Evolutionary conservation across 2,888 invertebrate species (phyloP), one percentile per base, ranked within the genome.

Genomic region (Pyrrhia umbra): DNA sequence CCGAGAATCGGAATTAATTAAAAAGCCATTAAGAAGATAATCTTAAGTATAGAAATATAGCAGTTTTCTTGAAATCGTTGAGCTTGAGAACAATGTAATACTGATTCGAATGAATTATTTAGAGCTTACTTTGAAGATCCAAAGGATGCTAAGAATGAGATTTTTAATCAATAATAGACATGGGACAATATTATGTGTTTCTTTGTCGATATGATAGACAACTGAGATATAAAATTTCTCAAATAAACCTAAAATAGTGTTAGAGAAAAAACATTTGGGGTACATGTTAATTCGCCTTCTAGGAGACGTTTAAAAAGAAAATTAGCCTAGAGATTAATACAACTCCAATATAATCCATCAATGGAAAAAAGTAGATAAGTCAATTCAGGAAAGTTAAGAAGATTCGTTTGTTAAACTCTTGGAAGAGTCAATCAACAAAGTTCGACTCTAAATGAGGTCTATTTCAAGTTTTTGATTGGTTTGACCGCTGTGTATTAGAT

Each of bases 381-480:
- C 25, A 72, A 72, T 42, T 40, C 15, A 46, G 15, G 16, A 52
- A 72, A 56, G 55, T 55, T 70, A 23, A 43, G 42, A 46, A 49
- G 68, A 57, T 61, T 64, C 60, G 59, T 62, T 52, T 46, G 46
- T 52, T 59, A 51, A 67, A 70, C 40, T 69, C 50, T 56, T 52
- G 39, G 49, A 75, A 46, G 61, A 50, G 23, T 49, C 61, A 52
- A 73, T 75, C 61, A 50, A 59, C 55, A 63, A 54, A 42, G 50
- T 68, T 62, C 21, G 25, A 21, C 27, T 52, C 46, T 10, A 62
- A 64, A 55, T 60, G 46, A 40, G 52, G 30, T 62, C 47, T 55
- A 60, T 55, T 58, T 60, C 50, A 75, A 78, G 59, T 64, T 58
- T 77, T 59, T 52, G 68, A 77, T 77, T 61, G 63, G 27, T 46